Base-by-base conservation (phyloP, 1,140 invertebrate species). In the Drosophila bipectinata region DNA sequence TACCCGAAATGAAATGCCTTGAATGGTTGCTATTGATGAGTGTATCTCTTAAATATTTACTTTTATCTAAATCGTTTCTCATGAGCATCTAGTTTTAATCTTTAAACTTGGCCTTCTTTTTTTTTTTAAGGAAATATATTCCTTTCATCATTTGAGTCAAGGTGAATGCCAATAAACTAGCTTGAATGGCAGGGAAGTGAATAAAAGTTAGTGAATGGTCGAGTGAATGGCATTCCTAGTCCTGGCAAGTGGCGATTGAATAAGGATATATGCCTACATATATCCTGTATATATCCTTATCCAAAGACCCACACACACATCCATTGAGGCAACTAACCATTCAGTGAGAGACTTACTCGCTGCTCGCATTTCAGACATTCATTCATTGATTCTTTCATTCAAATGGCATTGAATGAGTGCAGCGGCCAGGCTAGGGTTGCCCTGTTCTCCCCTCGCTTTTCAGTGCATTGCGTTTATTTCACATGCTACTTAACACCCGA, bases 401-500 rank as follows among this genome's bases (percentile, higher is more conserved):
- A 49, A 49, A 26, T 12, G 47, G 59, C 59, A 66, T 67, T 67
- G 47, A 67, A 67, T 67, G 45, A n/a, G 34, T 37, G 34, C 14
- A 44, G 14, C 18, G 41, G 14, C 30, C 15, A 21, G 2, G n/a
- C 0, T 26, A 45, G 58, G 44, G 59, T 52, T 67, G 21, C 21
- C 21, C 0, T 21, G 9, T 48, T 64, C 18, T 59, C 62, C 30
- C 14, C 21, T 21, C 8, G 9, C 5, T n/a, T 26, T 28, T 8
- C 9, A 15, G 32, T 21, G 37, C 10, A 15, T 21, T 45, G 44
- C 44, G 49, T 72, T 72, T 72, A 62, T 62, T 77, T 77, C 72
- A 60, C 73, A 77, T 77, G 83, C 83, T 82, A 82, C 82, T 87
- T 87, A 87, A 76, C 82, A 88, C 82, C 76, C 78, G 83, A 58